Conservation (phyloP, 1,140 invertebrate genomes). For the Mya arenaria region DNA sequence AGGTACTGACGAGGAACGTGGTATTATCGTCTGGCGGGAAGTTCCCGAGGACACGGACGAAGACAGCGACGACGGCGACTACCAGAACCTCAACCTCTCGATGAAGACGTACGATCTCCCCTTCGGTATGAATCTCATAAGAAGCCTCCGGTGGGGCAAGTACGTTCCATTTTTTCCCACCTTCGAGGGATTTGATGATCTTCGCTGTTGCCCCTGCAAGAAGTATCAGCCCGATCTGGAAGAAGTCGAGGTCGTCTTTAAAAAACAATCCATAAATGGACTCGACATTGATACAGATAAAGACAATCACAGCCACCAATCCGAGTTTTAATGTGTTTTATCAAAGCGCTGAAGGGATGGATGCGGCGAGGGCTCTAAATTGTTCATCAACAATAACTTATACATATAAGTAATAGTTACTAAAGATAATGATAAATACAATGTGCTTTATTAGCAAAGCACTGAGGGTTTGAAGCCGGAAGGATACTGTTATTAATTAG, state of each 20-base stretch:
- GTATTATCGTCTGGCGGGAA: conserved; percentile 46
- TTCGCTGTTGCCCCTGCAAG: not conserved
- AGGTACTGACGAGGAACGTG: conserved; percentile 50
- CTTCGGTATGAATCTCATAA: conserved; percentile 35
- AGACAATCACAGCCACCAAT: too few species aligned
- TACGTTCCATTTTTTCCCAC: conserved; percentile 33
- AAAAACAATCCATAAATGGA: too few species aligned
- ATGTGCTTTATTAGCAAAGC: too few species aligned
- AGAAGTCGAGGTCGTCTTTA: not conserved
- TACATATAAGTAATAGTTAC: too few species aligned
- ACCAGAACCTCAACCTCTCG: conserved; percentile 10
- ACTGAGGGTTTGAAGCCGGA: too few species aligned
- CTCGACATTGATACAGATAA: too few species aligned
- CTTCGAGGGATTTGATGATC: conserved; percentile 26
- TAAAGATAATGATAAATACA: too few species aligned
- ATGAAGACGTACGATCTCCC: conserved; percentile 50
- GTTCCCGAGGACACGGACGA: conserved; percentile 18
- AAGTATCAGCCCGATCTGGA: not conserved
- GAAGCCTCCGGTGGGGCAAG: conserved; percentile 13
- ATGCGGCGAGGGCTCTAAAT: too few species aligned
- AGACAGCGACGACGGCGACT: conserved; percentile 16
- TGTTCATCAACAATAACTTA: too few species aligned
- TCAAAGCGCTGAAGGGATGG: too few species aligned
- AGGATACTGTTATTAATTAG: too few species aligned
- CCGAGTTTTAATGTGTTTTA: too few species aligned